Base-by-base conservation (phyloP, 1,140 invertebrate species). In the Leptonema lineaticorne region DNA sequence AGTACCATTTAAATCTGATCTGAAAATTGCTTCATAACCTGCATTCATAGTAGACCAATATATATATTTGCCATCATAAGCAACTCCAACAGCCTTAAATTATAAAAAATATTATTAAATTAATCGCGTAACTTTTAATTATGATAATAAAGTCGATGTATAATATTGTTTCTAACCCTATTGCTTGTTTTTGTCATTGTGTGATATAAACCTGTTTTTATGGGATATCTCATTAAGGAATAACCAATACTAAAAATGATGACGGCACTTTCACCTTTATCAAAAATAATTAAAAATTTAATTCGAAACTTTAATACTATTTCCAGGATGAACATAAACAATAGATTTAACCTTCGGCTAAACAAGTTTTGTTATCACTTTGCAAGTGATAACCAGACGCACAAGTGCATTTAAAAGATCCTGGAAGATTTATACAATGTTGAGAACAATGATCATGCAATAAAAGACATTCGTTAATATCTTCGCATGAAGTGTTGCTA, bases 381-480 rank as follows among this genome's bases (percentile, higher is more conserved):
- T 88, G 81, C 22, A 89, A 77, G 16, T 81, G 82, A 75, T 93
- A 98, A 0, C 89, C 90, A 0, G 85, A 76, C 22, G 91, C 87
- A 78, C 96, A 97, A 37, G 83, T 81, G 75, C 96, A 99, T 5
- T 78, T 81, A 75, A 89, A 97, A 0, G 86, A 87, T 0, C 94
- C 94, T 0, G 81, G 80, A 0, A 78, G 85, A 75, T 98, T 96
- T 18, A 84, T 77, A 75, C 96, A 99, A 56, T 78, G 76, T 76
- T 99, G 96, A 63, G 92, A 91, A 74, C 96, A 99, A 0, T 67
- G 68, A 0, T 77, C 78, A 33, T 26, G 73, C 28, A 29, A 75
- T 14, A 73, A 46, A n/a, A 60, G 30, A 37, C 78, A 78, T 70
- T 83, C 80, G 71, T 82, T 77, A 2, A 76, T 71, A 67, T 82